Conservation (phyloP, 2,797 vertebrate species). For the Pipistrellus pygmaeus region DNA sequence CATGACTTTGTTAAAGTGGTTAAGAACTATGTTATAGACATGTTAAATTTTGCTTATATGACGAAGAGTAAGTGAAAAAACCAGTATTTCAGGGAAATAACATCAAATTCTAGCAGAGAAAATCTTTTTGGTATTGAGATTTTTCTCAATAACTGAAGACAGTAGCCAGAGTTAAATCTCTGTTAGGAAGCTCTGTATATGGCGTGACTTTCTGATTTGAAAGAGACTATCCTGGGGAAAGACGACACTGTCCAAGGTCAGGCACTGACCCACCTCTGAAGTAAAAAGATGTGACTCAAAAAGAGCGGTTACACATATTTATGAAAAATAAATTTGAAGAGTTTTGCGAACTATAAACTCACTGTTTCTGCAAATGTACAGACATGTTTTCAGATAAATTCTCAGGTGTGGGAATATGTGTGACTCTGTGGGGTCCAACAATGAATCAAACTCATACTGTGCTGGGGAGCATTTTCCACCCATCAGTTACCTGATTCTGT, state of each 20-base stretch:
- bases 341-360: not conserved
- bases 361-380: not conserved
- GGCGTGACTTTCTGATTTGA: slow-evolving; percentile 21
- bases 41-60: not conserved
- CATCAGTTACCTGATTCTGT: not conserved
- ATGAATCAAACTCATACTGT: not conserved
- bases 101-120: not conserved
- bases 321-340: not conserved
- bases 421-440: not conserved
- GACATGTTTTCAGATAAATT: not conserved
- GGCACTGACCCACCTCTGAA: not conserved
- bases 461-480: not conserved
- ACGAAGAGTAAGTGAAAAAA: slow-evolving; percentile 42
- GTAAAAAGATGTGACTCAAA: slow-evolving; percentile 51
- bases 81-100: not conserved
- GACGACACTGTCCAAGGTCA: not conserved
- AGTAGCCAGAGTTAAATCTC: slow-evolving; percentile 12
- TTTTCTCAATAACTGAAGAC: slow-evolving; percentile 68
- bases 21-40: not conserved
- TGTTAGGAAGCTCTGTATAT: slow-evolving; percentile 21
- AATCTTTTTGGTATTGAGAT: slow-evolving; percentile 39
- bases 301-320: not conserved
- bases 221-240: not conserved
- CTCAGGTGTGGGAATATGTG: not conserved
- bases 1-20: not conserved